phyloP scores from a whole-genome alignment of 2,888 invertebrate genomes.

The Syritta pipiens region DNA sequence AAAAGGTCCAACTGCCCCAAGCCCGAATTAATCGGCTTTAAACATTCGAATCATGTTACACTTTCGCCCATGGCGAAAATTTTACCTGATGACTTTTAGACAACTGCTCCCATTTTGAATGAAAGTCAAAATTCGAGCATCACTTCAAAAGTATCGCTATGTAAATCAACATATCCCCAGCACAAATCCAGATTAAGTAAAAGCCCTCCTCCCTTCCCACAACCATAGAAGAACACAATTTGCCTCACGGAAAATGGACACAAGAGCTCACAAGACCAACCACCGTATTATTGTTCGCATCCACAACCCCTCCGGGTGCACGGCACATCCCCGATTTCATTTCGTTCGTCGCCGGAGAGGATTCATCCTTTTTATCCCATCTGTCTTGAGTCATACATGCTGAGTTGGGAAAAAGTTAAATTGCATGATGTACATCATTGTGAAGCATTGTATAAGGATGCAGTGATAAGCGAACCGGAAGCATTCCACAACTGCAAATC shows the following conservation, averaged over 20 bases:
- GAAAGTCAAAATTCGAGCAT: too few relatives aligned
- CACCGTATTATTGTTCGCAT: slow-evolving; percentile 16
- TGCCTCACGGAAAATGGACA: slow-evolving; percentile 33
- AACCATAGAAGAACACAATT: slow-evolving; percentile 37
- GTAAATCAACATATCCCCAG: too few relatives aligned
- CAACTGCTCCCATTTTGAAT: too few relatives aligned
- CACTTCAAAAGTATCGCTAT: too few relatives aligned
- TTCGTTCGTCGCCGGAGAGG: slow-evolving; percentile 8
- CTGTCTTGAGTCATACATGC: slow-evolving; percentile 56
- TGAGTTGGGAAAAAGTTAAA: slow-evolving; percentile 59
- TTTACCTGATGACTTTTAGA: too few relatives aligned
- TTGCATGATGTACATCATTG: slow-evolving; percentile 64
- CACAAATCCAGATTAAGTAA: slow-evolving; percentile 30
- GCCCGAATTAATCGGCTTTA: too few relatives aligned
- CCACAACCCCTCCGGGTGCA: slow-evolving; percentile 1
- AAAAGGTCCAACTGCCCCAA: too few relatives aligned
- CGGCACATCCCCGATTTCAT: slow-evolving; percentile 21
- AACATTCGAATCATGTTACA: too few relatives aligned
- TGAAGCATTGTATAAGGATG: slow-evolving; percentile 35
- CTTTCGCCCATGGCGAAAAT: too few relatives aligned
- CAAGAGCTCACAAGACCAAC: slow-evolving; percentile 28
- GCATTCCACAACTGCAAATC: slow-evolving; percentile 27
- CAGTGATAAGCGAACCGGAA: background rate
- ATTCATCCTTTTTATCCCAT: slow-evolving; percentile 43
- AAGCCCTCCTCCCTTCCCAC: slow-evolving; percentile 12